Evolutionary conservation across 2,797 vertebrate genomes (phyloP), one percentile per base, ranked within the genome.

Genomic region (Epinephelus coioides): DNA sequence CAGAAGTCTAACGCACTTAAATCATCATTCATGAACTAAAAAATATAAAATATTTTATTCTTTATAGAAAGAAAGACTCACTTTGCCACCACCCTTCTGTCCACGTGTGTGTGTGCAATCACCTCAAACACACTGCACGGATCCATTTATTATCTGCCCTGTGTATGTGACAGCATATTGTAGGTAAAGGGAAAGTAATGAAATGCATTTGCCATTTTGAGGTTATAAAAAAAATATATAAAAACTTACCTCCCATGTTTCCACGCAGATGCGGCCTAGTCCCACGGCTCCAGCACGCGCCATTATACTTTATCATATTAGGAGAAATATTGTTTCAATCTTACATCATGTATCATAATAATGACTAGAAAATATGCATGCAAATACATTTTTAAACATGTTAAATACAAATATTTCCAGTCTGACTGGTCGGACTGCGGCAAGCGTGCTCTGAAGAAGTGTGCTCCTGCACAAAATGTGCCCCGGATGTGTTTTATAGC

Each of bases 1-100:
- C 96, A 97, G 96, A 95, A 97, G 97, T 97, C 97, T 97, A 98
- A 97, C 96, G 95, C 96, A 93, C 81, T 25, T 68, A 72, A 62
- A 78, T 43, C 96, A 97, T 95, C 91, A 93, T 75, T 55, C 64
- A 60, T 67, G 25, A 69, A n/a, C 15, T 4, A 44, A 56, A 38
- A 2, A 6, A 11, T 3, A n/a, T n/a, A 40, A 0, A 34, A 34
- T 6, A 34, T 34, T 8, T 34, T 34, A 6, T 34, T 12, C 0
- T 9, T 59, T n/a, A 40, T 1, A 2, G 1, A 21, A 2, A 21
- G 1, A 14, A 21, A 62, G 7, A 66, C 79, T 78, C 51, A 85
- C 85, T 34, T 8, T 0, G 6, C 17, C 53, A 21, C 34, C 53
- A 50, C 15, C 6, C 17, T 5, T 2, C 11, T 5, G 49, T 10